Conservation (phyloP, 2,797 vertebrate species). For the Champsocephalus esox region DNA sequence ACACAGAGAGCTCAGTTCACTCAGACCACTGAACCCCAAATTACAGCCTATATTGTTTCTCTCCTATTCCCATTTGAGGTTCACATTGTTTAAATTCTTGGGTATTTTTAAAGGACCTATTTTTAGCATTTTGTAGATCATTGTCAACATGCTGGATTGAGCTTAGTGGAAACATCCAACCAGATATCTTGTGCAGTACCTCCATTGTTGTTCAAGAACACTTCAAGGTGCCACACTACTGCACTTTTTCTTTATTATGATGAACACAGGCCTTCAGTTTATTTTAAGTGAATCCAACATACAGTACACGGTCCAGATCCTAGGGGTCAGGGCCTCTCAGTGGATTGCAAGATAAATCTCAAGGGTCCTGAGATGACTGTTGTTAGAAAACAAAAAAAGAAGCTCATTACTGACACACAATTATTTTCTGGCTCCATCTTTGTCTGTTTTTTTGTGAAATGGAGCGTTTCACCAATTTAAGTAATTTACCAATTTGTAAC, state of each 20-base stretch:
- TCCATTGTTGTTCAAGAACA: neutral
- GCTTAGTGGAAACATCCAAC: conserved; percentile 10
- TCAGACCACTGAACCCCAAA: conserved; percentile 53
- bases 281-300: neutral
- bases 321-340: neutral
- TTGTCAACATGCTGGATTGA: neutral
- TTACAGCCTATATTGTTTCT: conserved; percentile 44
- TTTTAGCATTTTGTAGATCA: conserved; percentile 12
- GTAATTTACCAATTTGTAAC: neutral
- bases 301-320: no score
- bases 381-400: neutral
- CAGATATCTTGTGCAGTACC: neutral
- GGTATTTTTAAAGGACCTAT: neutral
- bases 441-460: neutral
- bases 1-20: conserved; percentile 36
- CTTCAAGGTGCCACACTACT: neutral
- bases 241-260: neutral
- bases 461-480: neutral
- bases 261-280: neutral
- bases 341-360: neutral
- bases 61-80: conserved; percentile 7
- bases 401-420: neutral
- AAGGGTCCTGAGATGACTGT: neutral
- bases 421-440: neutral
- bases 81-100: neutral